Conservation (phyloP, 30 jellyfish, hydroid and myxozoan species). For the Hydractinia symbiolongicarpus region DNA sequence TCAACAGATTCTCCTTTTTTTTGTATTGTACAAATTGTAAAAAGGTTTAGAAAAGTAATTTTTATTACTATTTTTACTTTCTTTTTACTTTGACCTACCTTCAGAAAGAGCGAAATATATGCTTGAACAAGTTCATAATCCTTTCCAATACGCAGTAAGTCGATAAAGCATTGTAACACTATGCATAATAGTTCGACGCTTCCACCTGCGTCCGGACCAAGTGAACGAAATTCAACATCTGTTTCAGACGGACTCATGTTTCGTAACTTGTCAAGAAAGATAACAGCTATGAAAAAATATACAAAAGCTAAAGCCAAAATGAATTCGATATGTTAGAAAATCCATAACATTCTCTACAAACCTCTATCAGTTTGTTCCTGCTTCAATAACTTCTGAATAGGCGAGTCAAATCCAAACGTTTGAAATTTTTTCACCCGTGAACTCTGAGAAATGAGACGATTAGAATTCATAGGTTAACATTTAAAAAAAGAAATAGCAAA, state of each 20-base stretch:
- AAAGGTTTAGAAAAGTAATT: not conserved
- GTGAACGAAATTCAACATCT: conserved; percentile 79
- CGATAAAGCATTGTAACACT: conserved; percentile 38
- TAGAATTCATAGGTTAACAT: too few species aligned
- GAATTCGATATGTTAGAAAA: too few species aligned
- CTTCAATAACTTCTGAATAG: too few species aligned
- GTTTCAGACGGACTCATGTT: conserved; percentile 72
- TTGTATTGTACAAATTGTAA: not conserved
- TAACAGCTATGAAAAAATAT: conserved; percentile 29
- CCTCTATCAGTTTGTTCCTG: too few species aligned
- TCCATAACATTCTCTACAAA: too few species aligned
- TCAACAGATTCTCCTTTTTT: not conserved
- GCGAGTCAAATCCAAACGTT: too few species aligned
- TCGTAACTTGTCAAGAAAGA: conserved; percentile 43
- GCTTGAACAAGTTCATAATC: conserved; percentile 81
- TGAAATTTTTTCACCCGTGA: too few species aligned
- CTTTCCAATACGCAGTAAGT: conserved; percentile 43
- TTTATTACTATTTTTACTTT: not conserved
- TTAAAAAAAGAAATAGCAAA: too few species aligned
- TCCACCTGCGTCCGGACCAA: conserved; percentile 77
- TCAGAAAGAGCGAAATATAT: conserved; percentile 70
- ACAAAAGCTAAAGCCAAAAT: not conserved
- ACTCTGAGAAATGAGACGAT: too few species aligned
- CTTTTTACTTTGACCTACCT: conserved; percentile 36
- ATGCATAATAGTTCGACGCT: conserved; percentile 31